Evolutionary conservation across 2,888 invertebrate genomes (phyloP), one percentile per base, ranked within the genome.

Genomic region (Gastracanthus pulcherrimus): DNA sequence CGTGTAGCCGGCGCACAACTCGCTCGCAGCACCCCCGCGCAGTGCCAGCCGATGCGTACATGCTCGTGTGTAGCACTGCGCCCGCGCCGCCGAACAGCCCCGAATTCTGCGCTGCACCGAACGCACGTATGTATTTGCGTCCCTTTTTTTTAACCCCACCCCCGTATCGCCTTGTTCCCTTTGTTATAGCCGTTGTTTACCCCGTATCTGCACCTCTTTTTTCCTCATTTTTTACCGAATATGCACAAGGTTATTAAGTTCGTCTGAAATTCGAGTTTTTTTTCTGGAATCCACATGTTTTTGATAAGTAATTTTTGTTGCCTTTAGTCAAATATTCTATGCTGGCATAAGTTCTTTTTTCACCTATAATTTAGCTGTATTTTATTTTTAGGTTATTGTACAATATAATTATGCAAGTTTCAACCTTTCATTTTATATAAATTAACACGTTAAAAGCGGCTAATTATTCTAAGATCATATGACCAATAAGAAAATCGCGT

Each of bases 21-120:
- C 19, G 1, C 38, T 4, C 34, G 5, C 72, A 36, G 11, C 51
- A 26, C 55, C 26, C 34, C 55, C 41, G 48, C 60, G 62, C 36
- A 58, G 34, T 77, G 60, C 76, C 69, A 69, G 19, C 76, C 76
- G 55, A 67, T 76, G 45, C 38, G 45, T 76, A 60, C 31, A 76
- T 11, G 19, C 2, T 29, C 31, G 1, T 13, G 9, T 38, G 19
- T 55, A 11, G 19, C 38, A 7, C 31, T 9, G 31, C n/a, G 62
- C 9, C 16, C 34, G n/a, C 16, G 5, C 31, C 51, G 48, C 29
- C 19, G n/a, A 26, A 38, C 67, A 41, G 26, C 38, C 19, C 36
- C 5, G 31, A 62, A 62, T 62, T 62, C 29, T 19, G 34, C 9
- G n/a, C n/a, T n/a, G n/a, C n/a, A n/a, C n/a, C n/a, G n/a, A n/a